Evolutionary conservation across 2,888 invertebrate species (phyloP).

Genomic region (Drosophila peninsularis): DNA sequence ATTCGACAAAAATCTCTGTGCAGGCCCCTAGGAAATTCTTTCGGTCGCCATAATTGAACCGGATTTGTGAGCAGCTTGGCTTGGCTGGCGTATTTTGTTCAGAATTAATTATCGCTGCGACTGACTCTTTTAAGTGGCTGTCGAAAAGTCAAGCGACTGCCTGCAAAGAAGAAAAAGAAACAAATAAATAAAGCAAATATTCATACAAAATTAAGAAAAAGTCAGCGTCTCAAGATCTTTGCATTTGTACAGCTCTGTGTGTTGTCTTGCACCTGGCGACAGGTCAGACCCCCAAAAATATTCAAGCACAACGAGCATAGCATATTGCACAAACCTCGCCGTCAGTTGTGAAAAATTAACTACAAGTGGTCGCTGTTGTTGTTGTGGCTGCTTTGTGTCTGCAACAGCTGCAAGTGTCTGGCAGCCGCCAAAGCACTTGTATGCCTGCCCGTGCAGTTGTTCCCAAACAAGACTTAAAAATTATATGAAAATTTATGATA

Average conservation of each 20-base stretch:
- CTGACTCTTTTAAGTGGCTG: slow-evolving; percentile 70
- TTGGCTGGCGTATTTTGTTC: slow-evolving; percentile 52
- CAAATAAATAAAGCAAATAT: slow-evolving; percentile 3
- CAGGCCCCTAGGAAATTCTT: slow-evolving; percentile 58
- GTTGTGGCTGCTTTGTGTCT: slow-evolving; percentile 47
- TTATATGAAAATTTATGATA: slow-evolving; percentile 80
- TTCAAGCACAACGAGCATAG: slow-evolving; percentile 45
- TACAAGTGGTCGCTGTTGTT: slow-evolving; percentile 68
- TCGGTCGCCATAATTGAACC: slow-evolving; percentile 66
- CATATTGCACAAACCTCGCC: slow-evolving; percentile 75
- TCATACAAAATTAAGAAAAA: slow-evolving; percentile 45
- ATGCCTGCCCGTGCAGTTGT: slow-evolving; percentile 41
- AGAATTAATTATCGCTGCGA: slow-evolving; percentile 74
- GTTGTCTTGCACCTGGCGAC: slow-evolving; percentile 73
- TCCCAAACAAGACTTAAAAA: slow-evolving; percentile 71
- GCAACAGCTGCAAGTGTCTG: slow-evolving; percentile 76
- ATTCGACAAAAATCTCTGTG: slow-evolving; percentile 61
- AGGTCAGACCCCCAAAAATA: slow-evolving; percentile 58
- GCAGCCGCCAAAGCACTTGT: slow-evolving; percentile 61
- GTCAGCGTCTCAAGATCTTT: slow-evolving; percentile 64
- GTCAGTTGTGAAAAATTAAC: slow-evolving; percentile 78
- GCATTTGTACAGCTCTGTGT: slow-evolving; percentile 54
- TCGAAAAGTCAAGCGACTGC: slow-evolving; percentile 57
- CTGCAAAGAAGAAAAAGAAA: slow-evolving; percentile 16
- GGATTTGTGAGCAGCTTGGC: slow-evolving; percentile 50